Evolutionary conservation across 2,888 invertebrate species (phyloP), one percentile per base, ranked within the genome.

Genomic region (Cephus pulcher): DNA sequence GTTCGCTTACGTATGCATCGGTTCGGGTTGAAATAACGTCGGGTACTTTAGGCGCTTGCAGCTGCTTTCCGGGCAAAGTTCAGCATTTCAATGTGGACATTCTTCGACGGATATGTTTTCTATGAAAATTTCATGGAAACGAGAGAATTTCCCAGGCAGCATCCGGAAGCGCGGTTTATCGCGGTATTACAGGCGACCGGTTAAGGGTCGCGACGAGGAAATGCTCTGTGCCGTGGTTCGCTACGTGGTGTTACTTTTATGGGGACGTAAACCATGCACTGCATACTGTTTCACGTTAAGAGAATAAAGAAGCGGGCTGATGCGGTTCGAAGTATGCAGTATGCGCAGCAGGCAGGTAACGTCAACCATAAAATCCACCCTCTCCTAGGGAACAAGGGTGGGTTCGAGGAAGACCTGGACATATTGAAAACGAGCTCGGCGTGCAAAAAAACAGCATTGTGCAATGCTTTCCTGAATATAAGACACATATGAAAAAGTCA

Each of bases 221-320:
- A 86, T 80, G 82, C 80, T 80, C 33, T 32, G 75, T 35, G 35
- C 34, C 73, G 73, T 76, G 78, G 83, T 79, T 81, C 81, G 76
- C 81, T 83, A 83, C 82, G 78, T 79, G 82, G 85, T 81, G 85
- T 86, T 87, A 88, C 86, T 89, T 89, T 89, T 89, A 89, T 87
- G 86, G 85, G 86, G 82, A 84, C 86, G 89, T 89, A 89, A 89
- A 89, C 86, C 86, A 86, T 84, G 85, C 84, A 84, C 80, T 81
- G 84, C 86, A 82, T 84, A 85, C 84, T 74, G 82, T 78, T 82
- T 84, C 85, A 83, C 82, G 86, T 87, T 87, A 85, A 87, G 88
- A 88, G 88, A 88, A 87, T 88, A 88, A 87, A 86, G 85, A 85
- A 85, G 83, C 82, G 76, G 77, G 74, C 79, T 78, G 82, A 81